Conservation (phyloP, 2,797 vertebrate species). For the Coregonus sp. region DNA sequence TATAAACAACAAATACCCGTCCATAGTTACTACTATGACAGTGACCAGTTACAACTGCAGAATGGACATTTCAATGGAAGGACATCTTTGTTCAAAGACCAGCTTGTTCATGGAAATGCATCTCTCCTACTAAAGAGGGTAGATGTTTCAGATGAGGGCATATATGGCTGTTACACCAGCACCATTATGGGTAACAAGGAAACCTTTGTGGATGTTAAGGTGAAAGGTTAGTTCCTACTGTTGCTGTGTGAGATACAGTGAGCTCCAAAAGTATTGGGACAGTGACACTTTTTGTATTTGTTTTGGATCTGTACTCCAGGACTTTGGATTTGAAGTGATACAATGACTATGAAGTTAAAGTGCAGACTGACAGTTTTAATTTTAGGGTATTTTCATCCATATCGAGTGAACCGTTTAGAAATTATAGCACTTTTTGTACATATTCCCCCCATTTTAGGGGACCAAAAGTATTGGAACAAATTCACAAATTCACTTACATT, state of each 20-base stretch:
- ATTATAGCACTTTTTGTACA: no score
- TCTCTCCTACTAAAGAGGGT: conserved; percentile 67
- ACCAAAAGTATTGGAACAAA: no score
- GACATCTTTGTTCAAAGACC: conserved; percentile 55
- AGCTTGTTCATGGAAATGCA: conserved; percentile 67
- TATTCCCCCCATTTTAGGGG: no score
- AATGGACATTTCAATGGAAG: conserved; percentile 42
- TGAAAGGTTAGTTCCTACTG: conserved; percentile 62
- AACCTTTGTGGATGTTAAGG: conserved; percentile 15
- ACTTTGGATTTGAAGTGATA: no score
- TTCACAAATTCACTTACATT: no score
- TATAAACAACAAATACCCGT: conserved; percentile 43
- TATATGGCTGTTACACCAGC: conserved; percentile 67
- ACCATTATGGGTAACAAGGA: conserved; percentile 16
- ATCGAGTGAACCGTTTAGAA: no score
- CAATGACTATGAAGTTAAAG: no score
- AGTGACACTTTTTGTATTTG: no score
- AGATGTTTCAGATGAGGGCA: conserved; percentile 57
- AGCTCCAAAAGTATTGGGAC: no score
- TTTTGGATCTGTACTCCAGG: no score
- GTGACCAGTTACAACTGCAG: conserved; percentile 33
- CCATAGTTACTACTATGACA: conserved; percentile 43
- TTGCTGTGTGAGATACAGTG: background rate
- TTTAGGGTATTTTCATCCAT: no score
- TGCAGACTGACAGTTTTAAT: no score